These are phyloP conservation scores for Napeogenes sylphis DNA, from an alignment of 2,888 invertebrate species.

Conservation along the genomic window DNA sequence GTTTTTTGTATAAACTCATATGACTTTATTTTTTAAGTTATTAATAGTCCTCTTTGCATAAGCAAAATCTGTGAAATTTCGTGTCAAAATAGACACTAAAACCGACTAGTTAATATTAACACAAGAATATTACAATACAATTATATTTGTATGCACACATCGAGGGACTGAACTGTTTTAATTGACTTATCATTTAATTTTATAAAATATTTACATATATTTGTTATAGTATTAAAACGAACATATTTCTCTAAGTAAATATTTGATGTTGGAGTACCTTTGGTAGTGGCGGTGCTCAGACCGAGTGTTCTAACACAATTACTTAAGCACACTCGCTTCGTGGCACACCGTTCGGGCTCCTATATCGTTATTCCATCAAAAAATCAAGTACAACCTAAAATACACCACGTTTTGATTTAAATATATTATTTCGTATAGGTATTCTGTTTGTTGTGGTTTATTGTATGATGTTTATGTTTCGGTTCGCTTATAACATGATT, in stretches of 20 bases:
- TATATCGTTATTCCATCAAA: slow-evolving; percentile 4
- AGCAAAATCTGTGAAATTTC: background rate
- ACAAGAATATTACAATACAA: background rate
- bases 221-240: no score
- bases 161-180: background rate
- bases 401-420: background rate
- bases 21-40: no score
- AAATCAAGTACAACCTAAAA: background rate
- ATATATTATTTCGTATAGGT: background rate
- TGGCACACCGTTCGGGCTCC: background rate
- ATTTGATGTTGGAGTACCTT: background rate
- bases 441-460: background rate
- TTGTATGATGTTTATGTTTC: no score
- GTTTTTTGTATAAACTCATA: no score
- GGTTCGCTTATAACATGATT: no score
- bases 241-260: no score
- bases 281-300: background rate
- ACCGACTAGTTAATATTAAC: slow-evolving; percentile 1
- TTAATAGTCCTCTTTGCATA: background rate
- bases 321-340: background rate
- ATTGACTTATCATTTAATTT: background rate
- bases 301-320: background rate
- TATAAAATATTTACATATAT: background rate
- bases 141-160: background rate
- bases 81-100: background rate